Percentiles rank a stretch among this genome's conserved stretches.
These are phyloP conservation scores for Cantharis nigra DNA, from an alignment of 2,888 invertebrate genomes.

Conservation along the genomic window DNA sequence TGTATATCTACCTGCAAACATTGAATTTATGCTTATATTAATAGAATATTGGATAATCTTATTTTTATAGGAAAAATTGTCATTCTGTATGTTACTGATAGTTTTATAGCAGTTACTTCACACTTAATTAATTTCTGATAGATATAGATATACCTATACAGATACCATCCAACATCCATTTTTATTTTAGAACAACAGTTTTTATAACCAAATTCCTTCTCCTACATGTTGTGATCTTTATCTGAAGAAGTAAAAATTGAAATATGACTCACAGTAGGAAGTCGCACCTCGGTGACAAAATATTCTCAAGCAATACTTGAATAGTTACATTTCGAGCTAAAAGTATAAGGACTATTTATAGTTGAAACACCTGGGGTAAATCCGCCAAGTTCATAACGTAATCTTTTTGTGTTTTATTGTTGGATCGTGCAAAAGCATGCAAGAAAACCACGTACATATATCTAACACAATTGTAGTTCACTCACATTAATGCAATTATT, in stretches of 20 bases:
- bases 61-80: background rate
- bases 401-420: constrained; percentile 20
- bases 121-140: background rate
- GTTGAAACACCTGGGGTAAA: constrained; percentile 25
- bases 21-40: no score
- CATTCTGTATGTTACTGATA: background rate
- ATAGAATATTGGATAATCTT: background rate
- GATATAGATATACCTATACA: background rate
- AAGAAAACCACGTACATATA: constrained; percentile 5
- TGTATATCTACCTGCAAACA: background rate
- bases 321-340: constrained; percentile 12
- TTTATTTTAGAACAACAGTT: background rate
- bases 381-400: constrained; percentile 26
- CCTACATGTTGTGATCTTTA: background rate
- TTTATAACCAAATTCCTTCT: background rate
- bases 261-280: constrained; percentile 10
- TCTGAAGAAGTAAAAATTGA: constrained; percentile 4
- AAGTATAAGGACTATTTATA: constrained; percentile 24
- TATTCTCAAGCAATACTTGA: constrained; percentile 12
- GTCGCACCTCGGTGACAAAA: constrained; percentile 8
- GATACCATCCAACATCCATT: background rate
- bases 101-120: background rate
- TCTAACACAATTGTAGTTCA: background rate
- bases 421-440: constrained; percentile 14
- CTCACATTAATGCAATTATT: background rate